Evolutionary conservation across 2,888 invertebrate genomes (phyloP).

Genomic region (Shargacucullia verbasci): DNA sequence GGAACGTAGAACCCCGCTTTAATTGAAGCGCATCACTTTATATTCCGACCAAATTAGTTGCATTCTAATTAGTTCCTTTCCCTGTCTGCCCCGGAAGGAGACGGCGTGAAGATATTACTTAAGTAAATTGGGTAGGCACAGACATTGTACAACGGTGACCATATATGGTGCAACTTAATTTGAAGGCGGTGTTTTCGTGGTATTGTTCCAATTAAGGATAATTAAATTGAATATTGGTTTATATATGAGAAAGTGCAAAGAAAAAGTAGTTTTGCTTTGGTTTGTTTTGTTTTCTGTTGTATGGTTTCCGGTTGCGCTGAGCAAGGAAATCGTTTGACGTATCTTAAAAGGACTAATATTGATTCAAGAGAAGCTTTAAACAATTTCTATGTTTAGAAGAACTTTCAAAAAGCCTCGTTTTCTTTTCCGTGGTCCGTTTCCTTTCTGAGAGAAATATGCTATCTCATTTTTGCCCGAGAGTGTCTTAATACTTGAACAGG

Average conservation of each 20-base stretch:
- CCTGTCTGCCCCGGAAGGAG: conserved; percentile 14
- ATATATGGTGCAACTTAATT: conserved; percentile 42
- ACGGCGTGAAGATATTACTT: conserved; percentile 31
- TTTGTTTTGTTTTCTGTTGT: conserved; percentile 7
- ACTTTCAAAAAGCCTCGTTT: conserved; percentile 23
- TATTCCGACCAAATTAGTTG: conserved; percentile 44
- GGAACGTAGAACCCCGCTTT: conserved; percentile 36
- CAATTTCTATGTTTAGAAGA: conserved; percentile 30
- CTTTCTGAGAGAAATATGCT: too few species aligned
- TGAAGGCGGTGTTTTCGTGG: conserved; percentile 23
- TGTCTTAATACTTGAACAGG: too few species aligned
- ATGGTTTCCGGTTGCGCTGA: conserved; percentile 28
- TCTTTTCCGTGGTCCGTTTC: too few species aligned
- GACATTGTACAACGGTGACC: conserved; percentile 17
- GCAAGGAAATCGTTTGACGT: background rate
- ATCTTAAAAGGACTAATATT: conserved; percentile 37
- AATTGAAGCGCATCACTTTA: conserved; percentile 39
- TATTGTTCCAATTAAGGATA: conserved; percentile 41
- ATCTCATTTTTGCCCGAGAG: too few species aligned
- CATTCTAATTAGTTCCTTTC: conserved; percentile 42
- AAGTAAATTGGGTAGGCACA: conserved; percentile 27
- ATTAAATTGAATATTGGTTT: conserved; percentile 46
- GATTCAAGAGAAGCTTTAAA: conserved; percentile 26
- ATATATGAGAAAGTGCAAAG: conserved; percentile 44
- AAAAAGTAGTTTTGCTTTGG: conserved; percentile 10